Evolutionary conservation across 2,797 vertebrate species (phyloP), one percentile per base, ranked within the genome.

Genomic region (Coreius guichenoti): DNA sequence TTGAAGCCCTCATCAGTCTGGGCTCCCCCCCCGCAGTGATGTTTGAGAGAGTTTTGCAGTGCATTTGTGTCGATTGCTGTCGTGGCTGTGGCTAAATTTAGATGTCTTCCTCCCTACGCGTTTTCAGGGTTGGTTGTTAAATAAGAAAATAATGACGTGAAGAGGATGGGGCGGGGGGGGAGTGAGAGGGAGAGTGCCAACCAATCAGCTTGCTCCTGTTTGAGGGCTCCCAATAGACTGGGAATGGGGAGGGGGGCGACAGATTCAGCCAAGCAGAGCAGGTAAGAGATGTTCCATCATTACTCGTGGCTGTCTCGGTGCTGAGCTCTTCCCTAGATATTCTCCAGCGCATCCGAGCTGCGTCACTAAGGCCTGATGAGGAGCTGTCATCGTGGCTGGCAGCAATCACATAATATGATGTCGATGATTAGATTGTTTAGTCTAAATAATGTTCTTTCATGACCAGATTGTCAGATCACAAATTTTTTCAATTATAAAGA

Each of bases 101-200:
- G 95, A 93, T 90, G 88, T 94, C 93, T 94, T 95, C 94, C 95
- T 94, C 95, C 94, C 95, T 95, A 95, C 94, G 94, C 94, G 92
- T 95, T 95, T 95, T 95, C 94, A 94, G 95, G 93, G 92, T 94
- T 95, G 94, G 93, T 94, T 96, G 95, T 95, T 96, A 95, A 96
- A 95, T 95, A 96, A 95, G 95, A 95, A 95, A 95, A 95, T 95
- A 93, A 94, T 95, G 95, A 95, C 94, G 93, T 86, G 94, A 92
- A 93, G 93, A 93, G 93, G 86, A 89, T 91, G 89, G 87, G 91
- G 76, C 80, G 87, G 87, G 87, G 88, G 86, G 89, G 87, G 88
- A 69, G 29, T 36, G 51, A 0, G 82, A 76, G 75, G 92, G 89
- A 91, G 87, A 92, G 90, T 91, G 90, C 83, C 89, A 93, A 92